Evolutionary conservation across 92 coral and sea anemone genomes (phyloP).

Genomic region (Porites divaricata): DNA sequence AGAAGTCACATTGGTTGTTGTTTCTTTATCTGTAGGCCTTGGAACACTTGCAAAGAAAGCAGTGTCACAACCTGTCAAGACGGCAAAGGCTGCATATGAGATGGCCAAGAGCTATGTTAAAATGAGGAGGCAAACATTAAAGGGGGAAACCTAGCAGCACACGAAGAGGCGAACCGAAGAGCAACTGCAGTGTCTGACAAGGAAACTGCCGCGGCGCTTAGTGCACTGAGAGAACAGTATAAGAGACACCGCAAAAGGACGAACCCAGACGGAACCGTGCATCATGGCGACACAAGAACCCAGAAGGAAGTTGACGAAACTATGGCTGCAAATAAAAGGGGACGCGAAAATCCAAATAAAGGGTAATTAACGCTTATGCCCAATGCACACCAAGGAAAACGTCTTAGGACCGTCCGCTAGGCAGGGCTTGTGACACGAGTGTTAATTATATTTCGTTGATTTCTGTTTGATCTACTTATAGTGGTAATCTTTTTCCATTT

Average conservation of each 20-base stretch:
- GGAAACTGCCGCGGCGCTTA: slow-evolving; percentile 70
- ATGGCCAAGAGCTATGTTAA: slow-evolving; percentile 62
- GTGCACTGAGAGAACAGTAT: slow-evolving; percentile 80
- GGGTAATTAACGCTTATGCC: neutral
- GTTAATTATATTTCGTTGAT: no score
- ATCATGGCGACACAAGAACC: slow-evolving; percentile 78
- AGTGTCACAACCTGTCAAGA: slow-evolving; percentile 40
- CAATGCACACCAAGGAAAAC: no score
- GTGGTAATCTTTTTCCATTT: no score
- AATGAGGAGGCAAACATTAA: slow-evolving; percentile 19
- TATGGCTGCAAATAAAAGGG: slow-evolving; percentile 73
- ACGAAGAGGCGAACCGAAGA: slow-evolving; percentile 66
- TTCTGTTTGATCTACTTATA: no score
- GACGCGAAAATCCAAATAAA: slow-evolving; percentile 50
- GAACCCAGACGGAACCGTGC: slow-evolving; percentile 63
- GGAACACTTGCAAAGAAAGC: slow-evolving; percentile 63
- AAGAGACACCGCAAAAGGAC: slow-evolving; percentile 62
- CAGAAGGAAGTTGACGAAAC: slow-evolving; percentile 56
- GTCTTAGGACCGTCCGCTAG: no score
- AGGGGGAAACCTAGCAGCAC: slow-evolving; percentile 70
- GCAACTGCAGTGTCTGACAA: slow-evolving; percentile 60
- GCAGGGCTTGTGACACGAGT: no score
- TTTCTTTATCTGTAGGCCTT: slow-evolving; percentile 41
- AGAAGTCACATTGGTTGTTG: neutral
- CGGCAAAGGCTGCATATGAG: slow-evolving; percentile 41